Conservation (phyloP, 2,888 invertebrate species). For the Chironomus tentans region DNA sequence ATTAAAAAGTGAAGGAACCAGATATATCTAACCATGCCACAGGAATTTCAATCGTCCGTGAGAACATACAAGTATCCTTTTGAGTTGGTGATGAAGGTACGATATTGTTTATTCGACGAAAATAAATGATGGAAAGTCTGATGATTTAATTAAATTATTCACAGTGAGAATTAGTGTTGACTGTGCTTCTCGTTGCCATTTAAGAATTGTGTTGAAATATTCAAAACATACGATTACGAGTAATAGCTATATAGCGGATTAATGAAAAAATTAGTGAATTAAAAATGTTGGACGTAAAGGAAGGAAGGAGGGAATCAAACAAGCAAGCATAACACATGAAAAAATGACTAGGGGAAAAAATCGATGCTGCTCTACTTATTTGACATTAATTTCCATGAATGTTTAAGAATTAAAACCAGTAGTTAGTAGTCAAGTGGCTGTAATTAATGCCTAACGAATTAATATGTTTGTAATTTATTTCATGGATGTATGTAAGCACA, state of each 20-base stretch:
- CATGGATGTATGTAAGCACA: neutral
- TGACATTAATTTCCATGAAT: neutral
- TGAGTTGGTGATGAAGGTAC: slow-evolving; percentile 92
- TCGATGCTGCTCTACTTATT: neutral
- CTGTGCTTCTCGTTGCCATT: neutral
- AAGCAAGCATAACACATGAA: neutral
- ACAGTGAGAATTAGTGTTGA: neutral
- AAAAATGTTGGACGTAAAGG: neutral
- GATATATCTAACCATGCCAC: slow-evolving; percentile 65
- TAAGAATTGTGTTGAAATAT: neutral
- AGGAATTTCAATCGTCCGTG: slow-evolving; percentile 89
- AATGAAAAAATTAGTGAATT: neutral
- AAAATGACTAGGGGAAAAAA: neutral
- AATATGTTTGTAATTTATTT: neutral
- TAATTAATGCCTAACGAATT: no score
- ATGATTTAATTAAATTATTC: neutral
- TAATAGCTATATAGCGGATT: neutral
- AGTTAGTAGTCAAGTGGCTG: no score
- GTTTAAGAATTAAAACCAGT: neutral
- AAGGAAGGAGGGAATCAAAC: neutral
- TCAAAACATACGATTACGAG: neutral
- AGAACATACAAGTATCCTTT: slow-evolving; percentile 92
- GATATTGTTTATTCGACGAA: slow-evolving; percentile 37
- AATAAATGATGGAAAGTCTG: neutral
- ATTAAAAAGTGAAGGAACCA: neutral